Percentiles rank a stretch among this genome's conserved stretches.
Evolutionary conservation across 2,797 vertebrate species (phyloP).

Genomic region (Choloepus didactylus): DNA sequence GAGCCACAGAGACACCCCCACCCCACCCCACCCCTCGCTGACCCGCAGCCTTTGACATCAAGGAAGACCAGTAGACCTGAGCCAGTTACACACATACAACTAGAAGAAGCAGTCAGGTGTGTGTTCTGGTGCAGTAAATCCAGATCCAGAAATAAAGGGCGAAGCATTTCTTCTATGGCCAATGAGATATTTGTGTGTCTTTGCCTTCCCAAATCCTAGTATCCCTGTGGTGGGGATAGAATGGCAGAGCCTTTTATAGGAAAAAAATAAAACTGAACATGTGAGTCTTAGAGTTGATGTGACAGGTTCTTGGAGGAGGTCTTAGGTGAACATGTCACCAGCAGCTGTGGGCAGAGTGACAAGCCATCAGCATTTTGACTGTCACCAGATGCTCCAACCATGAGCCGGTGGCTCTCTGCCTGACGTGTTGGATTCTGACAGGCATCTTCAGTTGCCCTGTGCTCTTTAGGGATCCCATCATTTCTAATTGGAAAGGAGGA

Average conservation of each 20-base stretch:
- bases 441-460: accelerated
- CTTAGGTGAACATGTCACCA: not conserved
- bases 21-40: too few species aligned
- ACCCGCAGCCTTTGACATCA: not conserved
- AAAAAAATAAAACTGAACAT: not conserved
- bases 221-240: not conserved
- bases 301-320: not conserved
- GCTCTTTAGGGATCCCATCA: accelerated
- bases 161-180: not conserved
- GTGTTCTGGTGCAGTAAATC: accelerated
- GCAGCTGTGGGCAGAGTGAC: accelerated
- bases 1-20: not conserved
- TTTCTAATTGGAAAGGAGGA: not conserved
- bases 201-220: not conserved
- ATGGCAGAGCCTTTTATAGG: not conserved
- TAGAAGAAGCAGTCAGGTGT: too few species aligned
- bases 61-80: not conserved
- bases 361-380: not conserved
- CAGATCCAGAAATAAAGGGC: not conserved
- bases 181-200: accelerated
- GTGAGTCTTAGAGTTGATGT: not conserved
- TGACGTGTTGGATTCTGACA: not conserved
- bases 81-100: too few species aligned
- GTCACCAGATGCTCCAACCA: accelerated
- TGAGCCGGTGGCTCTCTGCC: accelerated